Evolutionary conservation across 1,140 invertebrate genomes (phyloP).

Genomic region (Atta colombica): DNA sequence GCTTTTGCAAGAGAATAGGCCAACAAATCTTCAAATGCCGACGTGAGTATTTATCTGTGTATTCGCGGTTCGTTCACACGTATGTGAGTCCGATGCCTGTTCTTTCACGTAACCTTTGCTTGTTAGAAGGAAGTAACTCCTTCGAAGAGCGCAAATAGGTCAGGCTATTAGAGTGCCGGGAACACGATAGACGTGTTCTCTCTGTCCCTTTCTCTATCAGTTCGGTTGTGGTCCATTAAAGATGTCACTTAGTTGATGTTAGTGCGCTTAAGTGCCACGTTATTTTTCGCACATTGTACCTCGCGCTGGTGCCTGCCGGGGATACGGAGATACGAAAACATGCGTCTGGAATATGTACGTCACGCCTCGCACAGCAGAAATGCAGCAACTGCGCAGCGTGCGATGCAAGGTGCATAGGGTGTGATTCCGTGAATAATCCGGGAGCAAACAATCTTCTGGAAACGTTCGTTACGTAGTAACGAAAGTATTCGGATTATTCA

Average conservation of each 20-base stretch:
- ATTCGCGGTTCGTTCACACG: background rate
- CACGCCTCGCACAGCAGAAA: slow-evolving; percentile 32
- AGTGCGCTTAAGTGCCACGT: slow-evolving; percentile 50
- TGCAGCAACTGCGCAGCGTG: slow-evolving; percentile 13
- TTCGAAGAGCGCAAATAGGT: slow-evolving; percentile 55
- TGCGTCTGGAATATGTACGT: slow-evolving; percentile 28
- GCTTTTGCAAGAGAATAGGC: background rate
- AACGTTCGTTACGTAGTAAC: background rate
- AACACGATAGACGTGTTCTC: slow-evolving; percentile 35
- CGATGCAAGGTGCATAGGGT: slow-evolving; percentile 26
- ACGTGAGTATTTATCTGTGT: background rate
- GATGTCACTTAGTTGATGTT: slow-evolving; percentile 59
- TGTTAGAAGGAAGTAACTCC: slow-evolving; percentile 32
- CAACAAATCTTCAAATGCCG: slow-evolving; percentile 24
- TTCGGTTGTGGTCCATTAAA: slow-evolving; percentile 52
- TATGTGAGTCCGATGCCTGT: slow-evolving; percentile 10
- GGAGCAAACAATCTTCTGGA: background rate
- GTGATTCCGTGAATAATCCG: slow-evolving; percentile 37
- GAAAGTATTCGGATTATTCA: background rate
- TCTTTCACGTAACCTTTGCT: slow-evolving; percentile 49
- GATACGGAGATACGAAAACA: slow-evolving; percentile 49
- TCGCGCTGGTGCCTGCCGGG: slow-evolving; percentile 2
- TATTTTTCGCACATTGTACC: slow-evolving; percentile 55
- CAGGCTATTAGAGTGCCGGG: slow-evolving; percentile 50
- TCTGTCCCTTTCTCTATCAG: slow-evolving; percentile 14